Conservation (phyloP, 2,888 invertebrate species). For the Drosophila mimetica region DNA sequence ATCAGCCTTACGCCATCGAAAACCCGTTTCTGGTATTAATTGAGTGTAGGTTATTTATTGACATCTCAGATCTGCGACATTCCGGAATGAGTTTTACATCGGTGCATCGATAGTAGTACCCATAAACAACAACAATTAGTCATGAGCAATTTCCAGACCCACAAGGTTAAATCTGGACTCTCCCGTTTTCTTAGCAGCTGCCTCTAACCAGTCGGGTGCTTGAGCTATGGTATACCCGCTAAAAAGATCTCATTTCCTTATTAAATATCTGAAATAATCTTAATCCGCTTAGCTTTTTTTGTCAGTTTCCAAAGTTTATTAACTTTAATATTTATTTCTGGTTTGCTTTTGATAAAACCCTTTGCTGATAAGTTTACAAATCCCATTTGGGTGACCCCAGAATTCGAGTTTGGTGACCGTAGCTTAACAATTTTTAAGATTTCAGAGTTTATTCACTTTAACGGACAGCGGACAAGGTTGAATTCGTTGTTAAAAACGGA, state of each 20-base stretch:
- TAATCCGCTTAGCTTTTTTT: slow-evolving; percentile 18
- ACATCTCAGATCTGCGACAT: slow-evolving; percentile 14
- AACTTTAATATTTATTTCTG: background rate
- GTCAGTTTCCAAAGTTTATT: slow-evolving; percentile 1
- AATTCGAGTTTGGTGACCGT: background rate
- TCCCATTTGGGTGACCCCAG: background rate
- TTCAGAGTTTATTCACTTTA: slow-evolving; percentile 19
- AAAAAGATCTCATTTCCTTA: slow-evolving; percentile 20
- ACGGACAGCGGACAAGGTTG: slow-evolving; percentile 1
- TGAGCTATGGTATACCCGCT: background rate
- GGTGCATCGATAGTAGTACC: slow-evolving; percentile 10
- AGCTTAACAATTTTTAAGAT: background rate
- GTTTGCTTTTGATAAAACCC: background rate
- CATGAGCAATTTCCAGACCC: slow-evolving; percentile 9
- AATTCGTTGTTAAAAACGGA: background rate
- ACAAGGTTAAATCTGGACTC: slow-evolving; percentile 25
- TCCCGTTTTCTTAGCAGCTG: slow-evolving; percentile 28
- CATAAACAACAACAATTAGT: slow-evolving; percentile 31
- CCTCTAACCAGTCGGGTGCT: slow-evolving; percentile 1
- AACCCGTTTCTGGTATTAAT: slow-evolving; percentile 24
- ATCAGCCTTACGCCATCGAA: background rate
- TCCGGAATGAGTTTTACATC: slow-evolving; percentile 31
- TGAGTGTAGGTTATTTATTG: slow-evolving; percentile 14
- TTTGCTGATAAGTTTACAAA: background rate
- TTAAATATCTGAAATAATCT: background rate